These are phyloP conservation scores for Ichneumon xanthorius DNA, from an alignment of 2,888 invertebrate species.

Conservation along the genomic window DNA sequence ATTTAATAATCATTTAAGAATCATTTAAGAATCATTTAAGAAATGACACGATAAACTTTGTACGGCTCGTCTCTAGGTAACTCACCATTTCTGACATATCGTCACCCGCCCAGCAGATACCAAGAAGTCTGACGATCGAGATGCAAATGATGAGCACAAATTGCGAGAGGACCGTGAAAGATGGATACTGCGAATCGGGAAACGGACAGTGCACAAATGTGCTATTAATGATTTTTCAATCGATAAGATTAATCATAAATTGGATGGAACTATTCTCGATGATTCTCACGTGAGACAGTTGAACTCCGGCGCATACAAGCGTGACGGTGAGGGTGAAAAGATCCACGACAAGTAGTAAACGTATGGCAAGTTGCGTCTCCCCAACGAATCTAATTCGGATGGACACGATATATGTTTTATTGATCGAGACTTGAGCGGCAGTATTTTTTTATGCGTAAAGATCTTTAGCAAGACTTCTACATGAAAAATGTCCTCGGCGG, in stretches of 20 bases:
- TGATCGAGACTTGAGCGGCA: slow-evolving; percentile 60
- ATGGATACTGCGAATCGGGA: slow-evolving; percentile 64
- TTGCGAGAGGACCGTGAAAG: slow-evolving; percentile 68
- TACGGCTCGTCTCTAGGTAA: background rate
- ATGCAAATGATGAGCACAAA: slow-evolving; percentile 71
- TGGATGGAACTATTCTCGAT: background rate
- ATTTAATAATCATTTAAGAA: no score
- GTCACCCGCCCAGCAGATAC: slow-evolving; percentile 76
- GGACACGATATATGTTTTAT: slow-evolving; percentile 65
- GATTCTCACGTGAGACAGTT: slow-evolving; percentile 61
- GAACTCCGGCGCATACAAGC: slow-evolving; percentile 61
- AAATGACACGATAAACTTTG: no score
- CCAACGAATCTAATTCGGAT: slow-evolving; percentile 58
- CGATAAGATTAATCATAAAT: background rate
- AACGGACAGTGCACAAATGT: background rate
- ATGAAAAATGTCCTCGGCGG: no score
- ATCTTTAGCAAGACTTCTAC: no score
- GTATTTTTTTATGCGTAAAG: background rate
- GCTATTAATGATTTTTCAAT: slow-evolving; percentile 9
- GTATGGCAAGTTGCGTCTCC: slow-evolving; percentile 50
- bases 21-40: no score
- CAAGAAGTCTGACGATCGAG: slow-evolving; percentile 72
- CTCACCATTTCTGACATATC: slow-evolving; percentile 76
- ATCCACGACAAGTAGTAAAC: slow-evolving; percentile 64
- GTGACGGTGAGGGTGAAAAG: slow-evolving; percentile 54